Conservation (phyloP, 2,888 invertebrate species). For the Baronia brevicornis region DNA sequence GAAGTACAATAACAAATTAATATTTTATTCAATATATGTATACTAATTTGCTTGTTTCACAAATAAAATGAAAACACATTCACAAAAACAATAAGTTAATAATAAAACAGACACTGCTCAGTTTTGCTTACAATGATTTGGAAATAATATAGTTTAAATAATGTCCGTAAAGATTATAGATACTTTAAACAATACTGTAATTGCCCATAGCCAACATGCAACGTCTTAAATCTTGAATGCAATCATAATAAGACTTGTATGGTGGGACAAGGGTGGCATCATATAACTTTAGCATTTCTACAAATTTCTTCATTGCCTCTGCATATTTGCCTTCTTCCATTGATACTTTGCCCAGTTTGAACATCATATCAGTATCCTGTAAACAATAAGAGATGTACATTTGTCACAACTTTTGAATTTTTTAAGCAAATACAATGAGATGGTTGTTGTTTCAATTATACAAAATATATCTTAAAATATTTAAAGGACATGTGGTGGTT, state of each 20-base stretch:
- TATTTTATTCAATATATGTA: no score
- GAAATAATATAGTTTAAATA: constrained; percentile 1
- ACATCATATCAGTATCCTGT: constrained; percentile 83
- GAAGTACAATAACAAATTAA: no score
- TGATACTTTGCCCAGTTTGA: constrained; percentile 76
- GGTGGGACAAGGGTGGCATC: constrained; percentile 82
- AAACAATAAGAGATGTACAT: constrained; percentile 18
- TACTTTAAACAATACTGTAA: constrained; percentile 49
- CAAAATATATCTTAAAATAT: no score
- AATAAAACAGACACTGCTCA: no score
- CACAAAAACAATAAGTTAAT: no score
- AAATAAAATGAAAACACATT: no score
- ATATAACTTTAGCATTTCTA: constrained; percentile 79
- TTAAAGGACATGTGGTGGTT: no score
- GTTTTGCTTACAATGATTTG: neutral
- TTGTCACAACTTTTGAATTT: neutral
- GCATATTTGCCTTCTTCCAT: constrained; percentile 78
- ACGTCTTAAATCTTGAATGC: constrained; percentile 81
- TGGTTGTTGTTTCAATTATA: no score
- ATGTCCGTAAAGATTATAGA: constrained; percentile 3
- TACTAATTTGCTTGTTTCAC: no score
- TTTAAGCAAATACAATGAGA: no score
- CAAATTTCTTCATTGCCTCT: constrained; percentile 78
- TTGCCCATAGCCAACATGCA: constrained; percentile 82
- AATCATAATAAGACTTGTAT: constrained; percentile 83